Conservation (phyloP, 2,888 invertebrate species). For the Byasa hedistus region DNA sequence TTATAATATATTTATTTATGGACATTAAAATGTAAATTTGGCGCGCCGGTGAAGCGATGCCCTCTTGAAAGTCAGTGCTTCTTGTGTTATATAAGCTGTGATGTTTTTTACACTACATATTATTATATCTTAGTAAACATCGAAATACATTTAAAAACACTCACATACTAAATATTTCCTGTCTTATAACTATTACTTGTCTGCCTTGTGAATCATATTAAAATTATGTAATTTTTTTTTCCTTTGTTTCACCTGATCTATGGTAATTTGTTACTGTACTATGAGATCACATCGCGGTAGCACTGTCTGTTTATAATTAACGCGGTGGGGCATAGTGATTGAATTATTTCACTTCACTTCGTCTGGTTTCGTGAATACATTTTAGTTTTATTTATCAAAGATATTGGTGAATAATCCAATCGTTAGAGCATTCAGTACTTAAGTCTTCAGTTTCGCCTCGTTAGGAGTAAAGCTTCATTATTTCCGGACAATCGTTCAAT, state of each 20-base stretch:
- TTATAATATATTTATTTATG: constrained; percentile 3
- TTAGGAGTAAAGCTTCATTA: not conserved
- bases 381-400: no score
- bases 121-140: not conserved
- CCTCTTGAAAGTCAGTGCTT: not conserved
- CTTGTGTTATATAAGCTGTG: not conserved
- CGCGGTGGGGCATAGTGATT: not conserved
- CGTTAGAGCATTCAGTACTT: not conserved
- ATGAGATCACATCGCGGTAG: no score
- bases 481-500: not conserved
- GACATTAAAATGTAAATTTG: constrained; percentile 1
- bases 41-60: not conserved
- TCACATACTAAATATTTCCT: no score
- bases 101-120: not conserved
- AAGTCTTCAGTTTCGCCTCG: not conserved
- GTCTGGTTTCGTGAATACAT: not conserved
- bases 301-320: not conserved
- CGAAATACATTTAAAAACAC: no score
- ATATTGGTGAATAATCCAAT: no score
- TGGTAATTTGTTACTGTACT: no score
- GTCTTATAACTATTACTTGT: no score
- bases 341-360: not conserved
- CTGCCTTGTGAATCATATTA: no score
- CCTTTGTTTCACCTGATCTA: no score
- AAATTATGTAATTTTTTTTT: no score